Evolutionary conservation across 2,113 vertebrate genomes (phyloP).

Genomic region (Gopherus evgoodei): DNA sequence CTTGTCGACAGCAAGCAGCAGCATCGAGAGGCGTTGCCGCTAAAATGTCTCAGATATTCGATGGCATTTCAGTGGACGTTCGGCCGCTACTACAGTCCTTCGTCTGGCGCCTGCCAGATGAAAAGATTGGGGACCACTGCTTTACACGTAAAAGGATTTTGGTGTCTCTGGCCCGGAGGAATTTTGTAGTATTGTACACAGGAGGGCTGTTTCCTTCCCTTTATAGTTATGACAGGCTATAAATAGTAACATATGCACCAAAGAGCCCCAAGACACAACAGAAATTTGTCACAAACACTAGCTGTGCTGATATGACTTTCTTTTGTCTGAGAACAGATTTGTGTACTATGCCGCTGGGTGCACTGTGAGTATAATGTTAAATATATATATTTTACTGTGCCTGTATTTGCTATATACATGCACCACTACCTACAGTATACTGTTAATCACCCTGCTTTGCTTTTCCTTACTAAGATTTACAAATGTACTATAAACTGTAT

Average conservation of each 20-base stretch:
- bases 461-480: neutral
- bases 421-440: neutral
- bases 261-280: neutral
- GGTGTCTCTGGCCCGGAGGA: no score
- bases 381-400: neutral
- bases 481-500: neutral
- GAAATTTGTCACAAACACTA: neutral
- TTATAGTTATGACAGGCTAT: neutral
- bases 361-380: neutral
- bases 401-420: neutral
- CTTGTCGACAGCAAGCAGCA: no score
- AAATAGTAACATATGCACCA: neutral
- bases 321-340: neutral
- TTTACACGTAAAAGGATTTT: no score
- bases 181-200: no score
- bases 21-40: no score
- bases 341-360: rapidly evolving
- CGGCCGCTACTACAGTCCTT: no score
- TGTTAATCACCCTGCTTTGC: neutral
- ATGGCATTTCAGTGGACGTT: no score
- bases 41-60: no score
- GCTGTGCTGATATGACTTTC: neutral
- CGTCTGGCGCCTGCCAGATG: no score
- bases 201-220: no score
- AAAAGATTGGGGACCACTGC: no score